Base-by-base conservation (phyloP, 2,797 vertebrate genomes). In the Toxotes lorentzi region DNA sequence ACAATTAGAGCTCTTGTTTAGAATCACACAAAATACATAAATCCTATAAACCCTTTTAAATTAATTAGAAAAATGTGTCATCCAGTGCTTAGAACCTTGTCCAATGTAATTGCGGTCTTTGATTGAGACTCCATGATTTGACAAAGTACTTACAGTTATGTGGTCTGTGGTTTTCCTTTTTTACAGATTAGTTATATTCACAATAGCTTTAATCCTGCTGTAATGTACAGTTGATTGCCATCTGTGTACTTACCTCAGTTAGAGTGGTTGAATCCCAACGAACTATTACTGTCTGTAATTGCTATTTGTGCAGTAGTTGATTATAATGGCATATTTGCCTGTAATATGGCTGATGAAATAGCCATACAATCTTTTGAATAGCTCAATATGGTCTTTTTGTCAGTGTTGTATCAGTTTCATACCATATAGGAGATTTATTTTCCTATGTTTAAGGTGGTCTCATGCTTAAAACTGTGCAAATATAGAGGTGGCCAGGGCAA, bases 401-500 rank as follows among this genome's bases (percentile, higher is more conserved):
- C 38, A 50, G 2, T 57, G 11, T 70, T 78, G 11, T 23, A 60
- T 32, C 21, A 2, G 3, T 32, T 16, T 27, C 8, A 50, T 9
- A 27, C 4, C 1, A 43, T 38, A 41, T 30, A 32, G 7, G 43
- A 43, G 16, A 48, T 63, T 47, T 30, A 24, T 67, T 75, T 84
- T 53, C n/a, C 23, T 59, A 27, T 47, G 24, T 78, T 72, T 35
- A 68, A 79, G 30, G 19, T 43, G 67, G 2, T 24, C 40, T 64
- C 1, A 38, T 69, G 45, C 64, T 74, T 41, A 19, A 65, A 65
- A 64, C 30, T 76, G 71, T 61, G 53, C 62, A 80, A 71, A 85
- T 83, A 61, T 23, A 76, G 76, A 83, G 78, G 80, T 90, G 87
- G 73, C 86, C 85, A 79, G 75, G 41, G 77, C 82, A 90, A 71